Base-by-base conservation (phyloP, 2,888 invertebrate genomes). In the Aspidiotus destructor region DNA sequence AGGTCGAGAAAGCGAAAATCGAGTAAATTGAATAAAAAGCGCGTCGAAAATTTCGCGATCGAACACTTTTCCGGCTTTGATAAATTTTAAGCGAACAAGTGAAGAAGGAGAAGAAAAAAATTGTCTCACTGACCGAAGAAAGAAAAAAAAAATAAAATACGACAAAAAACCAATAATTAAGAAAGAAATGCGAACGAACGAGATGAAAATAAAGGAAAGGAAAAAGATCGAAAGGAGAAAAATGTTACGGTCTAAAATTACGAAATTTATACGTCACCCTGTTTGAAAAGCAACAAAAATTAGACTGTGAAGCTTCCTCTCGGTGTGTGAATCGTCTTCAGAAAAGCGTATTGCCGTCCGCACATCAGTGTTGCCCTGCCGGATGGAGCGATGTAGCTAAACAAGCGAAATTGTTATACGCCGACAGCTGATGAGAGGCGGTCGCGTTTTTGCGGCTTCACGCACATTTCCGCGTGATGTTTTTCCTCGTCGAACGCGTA, bases 271-370 rank as follows among this genome's bases (percentile, higher is more conserved):
- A 42, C 65, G 55, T 65, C 65, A 65, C 65, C 65, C 57, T 65
- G 65, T 65, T 65, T 44, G 65, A 65, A 55, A 65, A 65, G 65
- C 65, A 65, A 65, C 57, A 65, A 54, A 65, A 65, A 58, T 65
- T 55, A 55, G 65, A 65, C 65, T 65, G 65, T 65, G 55, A 65
- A 65, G 65, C 57, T 65, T 65, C 65, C 28, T 28, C 28, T 28
- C 28, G 28, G 28, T 28, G 65, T 57, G 10, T 65, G 65, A 65
- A 65, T 57, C 65, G 57, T 42, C 65, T 65, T 65, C 57, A 65
- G 65, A 65, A 65, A 65, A 65, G 17, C 57, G 65, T 57, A 61
- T 40, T 44, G 65, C 40, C 57, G 41, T 28, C 28, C 28, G 28
- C 28, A 28, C 28, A 55, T 15, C 65, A 65, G 65, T 65, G 65